phyloP scores from a whole-genome alignment of 2,797 vertebrate genomes.

The Micromesistius poutassou region DNA sequence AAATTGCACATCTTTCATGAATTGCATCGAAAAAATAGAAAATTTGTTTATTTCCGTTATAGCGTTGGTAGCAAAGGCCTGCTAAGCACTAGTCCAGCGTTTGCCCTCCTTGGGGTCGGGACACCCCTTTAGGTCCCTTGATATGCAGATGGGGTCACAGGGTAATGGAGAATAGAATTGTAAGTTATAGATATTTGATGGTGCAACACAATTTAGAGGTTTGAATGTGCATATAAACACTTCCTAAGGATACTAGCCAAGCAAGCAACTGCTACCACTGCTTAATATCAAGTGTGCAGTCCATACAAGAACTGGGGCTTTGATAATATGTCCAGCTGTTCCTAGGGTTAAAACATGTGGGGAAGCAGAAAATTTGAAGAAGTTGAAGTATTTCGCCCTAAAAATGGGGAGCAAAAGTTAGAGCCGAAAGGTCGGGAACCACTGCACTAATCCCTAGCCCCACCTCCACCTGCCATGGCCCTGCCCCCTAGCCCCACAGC shows the following conservation, averaged over 20 bases:
- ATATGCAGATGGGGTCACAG: not conserved
- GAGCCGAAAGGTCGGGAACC: not conserved
- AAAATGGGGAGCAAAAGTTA: not conserved
- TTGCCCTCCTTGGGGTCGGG: too few relatives aligned
- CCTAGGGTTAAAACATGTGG: not conserved
- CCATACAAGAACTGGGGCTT: not conserved
- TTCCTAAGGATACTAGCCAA: too few relatives aligned
- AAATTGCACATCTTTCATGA: not conserved
- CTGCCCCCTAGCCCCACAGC: not conserved
- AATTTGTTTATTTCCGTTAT: not conserved
- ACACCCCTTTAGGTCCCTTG: not conserved
- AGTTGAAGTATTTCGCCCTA: not conserved
- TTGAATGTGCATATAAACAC: not conserved
- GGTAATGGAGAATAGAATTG: not conserved
- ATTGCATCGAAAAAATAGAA: not conserved
- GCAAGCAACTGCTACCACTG: too few relatives aligned
- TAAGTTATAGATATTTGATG: not conserved
- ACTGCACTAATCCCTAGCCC: not conserved
- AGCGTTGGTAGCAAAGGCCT: not conserved
- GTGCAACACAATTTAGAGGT: not conserved
- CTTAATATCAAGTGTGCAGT: not conserved
- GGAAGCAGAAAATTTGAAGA: not conserved
- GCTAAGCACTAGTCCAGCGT: not conserved
- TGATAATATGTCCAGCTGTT: not conserved
- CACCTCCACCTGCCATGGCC: not conserved